These are phyloP conservation scores for Ommatoiulus sabulosus DNA, from an alignment of 2,888 invertebrate genomes.

Conservation along the genomic window DNA sequence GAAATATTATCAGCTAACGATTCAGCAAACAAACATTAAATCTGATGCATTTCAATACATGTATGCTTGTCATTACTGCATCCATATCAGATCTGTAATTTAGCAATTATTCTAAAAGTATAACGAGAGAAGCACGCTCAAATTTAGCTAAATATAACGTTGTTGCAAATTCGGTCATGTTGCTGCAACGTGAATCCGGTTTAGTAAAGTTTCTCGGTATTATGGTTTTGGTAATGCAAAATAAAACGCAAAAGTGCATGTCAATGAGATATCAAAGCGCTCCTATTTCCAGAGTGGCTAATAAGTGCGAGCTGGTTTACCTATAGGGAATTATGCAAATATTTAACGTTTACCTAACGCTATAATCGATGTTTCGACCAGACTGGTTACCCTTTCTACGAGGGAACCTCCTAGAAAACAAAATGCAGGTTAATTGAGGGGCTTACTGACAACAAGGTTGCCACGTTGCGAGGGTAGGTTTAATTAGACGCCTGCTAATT, in stretches of 20 bases:
- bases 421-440: neutral
- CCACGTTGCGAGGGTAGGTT: neutral
- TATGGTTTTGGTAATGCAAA: neutral
- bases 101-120: no score
- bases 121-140: no score
- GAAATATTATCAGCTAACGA: no score
- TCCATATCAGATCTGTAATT: no score
- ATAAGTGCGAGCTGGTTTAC: neutral
- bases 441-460: no score
- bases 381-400: neutral
- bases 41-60: no score
- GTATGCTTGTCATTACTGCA: no score
- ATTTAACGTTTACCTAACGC: neutral
- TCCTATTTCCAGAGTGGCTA: neutral
- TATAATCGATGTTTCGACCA: conserved; percentile 15
- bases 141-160: no score
- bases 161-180: neutral
- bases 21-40: no score
- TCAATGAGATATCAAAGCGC: neutral
- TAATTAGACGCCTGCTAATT: neutral
- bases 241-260: neutral
- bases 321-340: neutral
- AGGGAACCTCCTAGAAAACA: neutral
- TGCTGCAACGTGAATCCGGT: no score
- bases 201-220: neutral